These are phyloP conservation scores for Tenthredo livida DNA, from an alignment of 2,888 invertebrate genomes.

Conservation along the genomic window DNA sequence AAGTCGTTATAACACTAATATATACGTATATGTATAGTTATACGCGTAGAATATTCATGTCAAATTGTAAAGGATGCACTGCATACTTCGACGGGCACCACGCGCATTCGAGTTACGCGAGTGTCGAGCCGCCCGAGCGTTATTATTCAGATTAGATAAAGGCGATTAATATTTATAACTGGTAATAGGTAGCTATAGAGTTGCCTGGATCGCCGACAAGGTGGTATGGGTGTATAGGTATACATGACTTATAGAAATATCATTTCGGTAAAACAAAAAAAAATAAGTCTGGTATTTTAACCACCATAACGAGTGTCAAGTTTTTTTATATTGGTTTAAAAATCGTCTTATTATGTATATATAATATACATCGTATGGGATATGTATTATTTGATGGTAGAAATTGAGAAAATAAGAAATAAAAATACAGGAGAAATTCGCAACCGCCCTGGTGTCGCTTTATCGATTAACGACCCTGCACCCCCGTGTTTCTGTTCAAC, in stretches of 20 bases:
- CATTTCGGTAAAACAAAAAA: no score
- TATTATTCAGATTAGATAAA: constrained; percentile 53
- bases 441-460: neutral
- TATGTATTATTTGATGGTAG: neutral
- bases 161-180: constrained; percentile 57
- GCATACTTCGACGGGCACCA: neutral
- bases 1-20: neutral
- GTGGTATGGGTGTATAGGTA: neutral
- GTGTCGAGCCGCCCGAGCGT: neutral
- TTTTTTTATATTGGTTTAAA: neutral
- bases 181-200: constrained; percentile 45
- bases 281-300: neutral
- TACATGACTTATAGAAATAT: neutral
- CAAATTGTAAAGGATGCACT: neutral
- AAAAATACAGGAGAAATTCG: neutral
- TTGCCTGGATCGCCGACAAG: neutral
- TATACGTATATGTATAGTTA: neutral
- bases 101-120: constrained; percentile 6
- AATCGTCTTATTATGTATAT: neutral
- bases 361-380: no score
- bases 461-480: constrained; percentile 9
- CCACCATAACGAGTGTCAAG: neutral
- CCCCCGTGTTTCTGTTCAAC: neutral
- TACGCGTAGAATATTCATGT: neutral
- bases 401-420: neutral